These are phyloP conservation scores for Dasyornis broadbenti DNA, from an alignment of 2,113 vertebrate species.

Conservation along the genomic window DNA sequence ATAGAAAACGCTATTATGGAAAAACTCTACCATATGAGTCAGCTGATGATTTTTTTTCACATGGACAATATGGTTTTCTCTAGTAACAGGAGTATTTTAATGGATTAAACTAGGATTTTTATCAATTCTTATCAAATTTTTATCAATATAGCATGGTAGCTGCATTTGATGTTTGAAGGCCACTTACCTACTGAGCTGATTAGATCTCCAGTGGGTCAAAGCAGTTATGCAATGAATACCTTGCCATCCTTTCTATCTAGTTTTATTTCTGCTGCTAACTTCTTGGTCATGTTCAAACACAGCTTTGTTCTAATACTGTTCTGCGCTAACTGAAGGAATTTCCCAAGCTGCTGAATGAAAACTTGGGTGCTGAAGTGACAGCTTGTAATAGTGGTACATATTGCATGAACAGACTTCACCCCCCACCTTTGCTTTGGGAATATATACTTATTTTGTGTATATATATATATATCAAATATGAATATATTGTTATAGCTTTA, in stretches of 20 bases:
- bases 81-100: neutral
- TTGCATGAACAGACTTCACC: neutral
- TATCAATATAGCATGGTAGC: neutral
- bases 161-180: neutral
- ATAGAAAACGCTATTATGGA: neutral
- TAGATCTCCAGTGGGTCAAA: neutral
- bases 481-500: neutral
- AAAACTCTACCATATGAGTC: neutral
- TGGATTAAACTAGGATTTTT: neutral
- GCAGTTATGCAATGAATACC: neutral
- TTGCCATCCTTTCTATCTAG: neutral
- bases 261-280: neutral
- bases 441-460: neutral
- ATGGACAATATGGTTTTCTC: neutral
- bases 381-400: neutral
- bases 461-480: neutral
- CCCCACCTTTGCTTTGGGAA: neutral
- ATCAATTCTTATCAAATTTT: too few species aligned
- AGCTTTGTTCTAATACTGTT: neutral
- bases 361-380: neutral
- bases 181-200: neutral
- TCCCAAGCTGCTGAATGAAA: neutral
- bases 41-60: neutral
- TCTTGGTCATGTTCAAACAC: neutral
- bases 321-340: neutral